Base-by-base conservation (phyloP, 1,140 invertebrate species). In the Drosophila sechellia region DNA sequence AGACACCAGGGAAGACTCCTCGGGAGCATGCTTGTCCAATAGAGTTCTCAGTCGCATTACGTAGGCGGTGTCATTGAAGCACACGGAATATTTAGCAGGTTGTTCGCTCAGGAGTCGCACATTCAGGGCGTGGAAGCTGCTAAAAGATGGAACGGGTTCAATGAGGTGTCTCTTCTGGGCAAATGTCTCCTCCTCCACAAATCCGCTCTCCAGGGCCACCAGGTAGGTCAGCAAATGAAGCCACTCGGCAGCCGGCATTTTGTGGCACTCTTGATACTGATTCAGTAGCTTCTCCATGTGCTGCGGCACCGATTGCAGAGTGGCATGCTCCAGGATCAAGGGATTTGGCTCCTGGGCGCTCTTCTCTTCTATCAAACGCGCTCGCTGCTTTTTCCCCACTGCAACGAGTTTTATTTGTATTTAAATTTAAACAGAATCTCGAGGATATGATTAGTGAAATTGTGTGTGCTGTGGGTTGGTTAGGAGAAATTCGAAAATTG, bases 131-230 rank as follows among this genome's bases (percentile, higher is more conserved):
- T 91, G 90, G 39, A 81, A 91, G 5, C 80, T 77, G 17, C 75
- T 64, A 0, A 65, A 68, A 0, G 76, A 56, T 0, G 80, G 68
- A 43, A 90, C 78, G 0, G 70, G 61, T 3, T 77, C 37, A 5
- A 91, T 12, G 5, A 50, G 37, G 15, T 75, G 37, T 0, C 58
- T 65, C 13, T 68, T 66, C 42, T 81, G 27, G 42, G 13, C 27
- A 61, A 69, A 83, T 2, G 50, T 70, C 15, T 66, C n/a, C n/a
- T 75, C 46, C 42, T 71, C 66, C 5, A 71, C 86, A 25, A 75
- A 90, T 5, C 83, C 90, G 10, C 73, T 65, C 53, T 91, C 90
- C 42, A 91, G 25, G 2, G 80, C 90, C 25, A 91, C 43, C 27
- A 61, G 3, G 61, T 91, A 90, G 27, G 80, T 70, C 1, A 91